Conservation (phyloP, 30 jellyfish, hydroid and myxozoan genomes). For the Rhopilema esculentum region DNA sequence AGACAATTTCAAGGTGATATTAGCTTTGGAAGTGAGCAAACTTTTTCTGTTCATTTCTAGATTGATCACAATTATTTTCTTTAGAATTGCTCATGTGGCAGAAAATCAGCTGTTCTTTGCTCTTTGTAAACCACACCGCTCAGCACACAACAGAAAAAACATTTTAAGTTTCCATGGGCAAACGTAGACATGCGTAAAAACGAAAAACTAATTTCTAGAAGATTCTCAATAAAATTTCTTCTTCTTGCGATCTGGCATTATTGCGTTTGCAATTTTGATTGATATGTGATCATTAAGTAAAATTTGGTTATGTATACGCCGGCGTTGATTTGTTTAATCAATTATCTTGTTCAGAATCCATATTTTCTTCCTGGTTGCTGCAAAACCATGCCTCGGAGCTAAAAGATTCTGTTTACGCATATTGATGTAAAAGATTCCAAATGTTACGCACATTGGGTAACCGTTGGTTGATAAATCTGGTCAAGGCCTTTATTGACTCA, state of each 20-base stretch:
- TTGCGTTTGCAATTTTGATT: neutral
- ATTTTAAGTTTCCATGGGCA: constrained; percentile 2
- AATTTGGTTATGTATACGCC: neutral
- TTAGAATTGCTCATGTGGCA: neutral
- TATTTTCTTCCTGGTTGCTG: neutral
- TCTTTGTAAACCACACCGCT: constrained; percentile 44
- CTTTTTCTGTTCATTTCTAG: neutral
- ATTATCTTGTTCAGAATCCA: neutral
- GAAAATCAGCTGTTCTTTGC: constrained; percentile 52
- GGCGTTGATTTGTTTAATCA: neutral
- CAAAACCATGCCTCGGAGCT: neutral
- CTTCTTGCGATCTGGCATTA: neutral
- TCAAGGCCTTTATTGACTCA: too few species aligned
- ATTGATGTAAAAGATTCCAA: too few species aligned
- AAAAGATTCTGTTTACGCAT: too few species aligned
- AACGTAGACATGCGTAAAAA: neutral
- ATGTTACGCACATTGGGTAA: too few species aligned
- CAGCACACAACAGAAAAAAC: constrained; percentile 34
- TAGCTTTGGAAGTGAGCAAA: neutral
- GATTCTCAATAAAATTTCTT: neutral
- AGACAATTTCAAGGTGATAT: neutral
- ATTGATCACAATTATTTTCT: neutral
- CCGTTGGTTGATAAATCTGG: too few species aligned
- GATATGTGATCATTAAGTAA: neutral
- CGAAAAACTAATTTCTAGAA: neutral